Evolutionary conservation across 2,888 invertebrate species (phyloP).

Genomic region (Polydrusus cervinus): DNA sequence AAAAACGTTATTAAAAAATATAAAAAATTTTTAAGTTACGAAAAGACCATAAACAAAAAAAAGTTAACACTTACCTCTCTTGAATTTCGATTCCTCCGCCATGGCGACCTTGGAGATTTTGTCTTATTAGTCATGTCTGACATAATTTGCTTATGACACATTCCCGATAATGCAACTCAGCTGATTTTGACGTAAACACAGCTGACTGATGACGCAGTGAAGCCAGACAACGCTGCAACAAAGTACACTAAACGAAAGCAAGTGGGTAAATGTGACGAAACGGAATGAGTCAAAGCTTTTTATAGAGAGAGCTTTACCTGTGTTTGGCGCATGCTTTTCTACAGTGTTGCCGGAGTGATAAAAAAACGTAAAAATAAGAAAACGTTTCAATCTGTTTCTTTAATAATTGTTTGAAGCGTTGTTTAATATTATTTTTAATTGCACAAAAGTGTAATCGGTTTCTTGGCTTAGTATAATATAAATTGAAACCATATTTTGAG

Average conservation of each 20-base stretch:
- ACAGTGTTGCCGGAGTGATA: constrained; percentile 46
- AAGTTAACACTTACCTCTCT: constrained; percentile 73
- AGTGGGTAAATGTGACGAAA: constrained; percentile 63
- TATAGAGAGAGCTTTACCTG: constrained; percentile 61
- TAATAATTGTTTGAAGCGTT: too few species aligned
- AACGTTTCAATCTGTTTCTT: too few species aligned
- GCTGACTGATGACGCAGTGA: constrained; percentile 43
- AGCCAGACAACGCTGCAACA: constrained; percentile 22
- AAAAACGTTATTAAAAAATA: too few species aligned
- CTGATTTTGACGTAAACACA: constrained; percentile 53
- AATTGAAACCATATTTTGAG: too few species aligned
- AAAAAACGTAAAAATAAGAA: background rate
- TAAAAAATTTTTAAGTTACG: background rate
- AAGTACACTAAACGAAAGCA: constrained; percentile 26
- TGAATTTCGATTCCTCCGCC: constrained; percentile 72
- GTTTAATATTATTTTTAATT: too few species aligned
- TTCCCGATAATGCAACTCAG: constrained; percentile 64
- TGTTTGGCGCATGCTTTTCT: constrained; percentile 63
- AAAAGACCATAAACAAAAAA: background rate
- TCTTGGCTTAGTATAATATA: too few species aligned
- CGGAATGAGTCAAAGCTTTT: constrained; percentile 63
- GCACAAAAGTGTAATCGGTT: too few species aligned
- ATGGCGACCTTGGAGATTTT: constrained; percentile 72
- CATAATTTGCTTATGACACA: constrained; percentile 75
- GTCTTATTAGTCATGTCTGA: constrained; percentile 69